Evolutionary conservation across 2,888 invertebrate genomes (phyloP).

Genomic region (Colletes collaris): DNA sequence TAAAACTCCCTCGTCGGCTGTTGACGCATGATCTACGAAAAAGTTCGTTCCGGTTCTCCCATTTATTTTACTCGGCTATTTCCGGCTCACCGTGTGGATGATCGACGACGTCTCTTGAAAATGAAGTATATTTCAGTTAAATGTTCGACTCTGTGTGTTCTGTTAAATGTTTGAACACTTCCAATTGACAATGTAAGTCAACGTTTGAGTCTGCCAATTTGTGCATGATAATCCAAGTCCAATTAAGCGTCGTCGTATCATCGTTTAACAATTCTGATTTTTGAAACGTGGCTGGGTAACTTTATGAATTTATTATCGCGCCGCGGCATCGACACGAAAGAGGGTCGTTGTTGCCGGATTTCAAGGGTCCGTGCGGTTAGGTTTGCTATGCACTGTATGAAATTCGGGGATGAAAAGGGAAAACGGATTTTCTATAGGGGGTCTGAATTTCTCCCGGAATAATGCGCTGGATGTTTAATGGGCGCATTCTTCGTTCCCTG

Average conservation of each 20-base stretch:
- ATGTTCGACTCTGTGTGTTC: no score
- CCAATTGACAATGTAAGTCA: no score
- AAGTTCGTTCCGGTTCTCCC: conserved; percentile 2
- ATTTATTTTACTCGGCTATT: conserved; percentile 26
- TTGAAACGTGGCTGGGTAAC: no score
- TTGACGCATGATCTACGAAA: conserved; percentile 27
- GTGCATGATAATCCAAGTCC: no score
- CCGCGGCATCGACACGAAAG: conserved; percentile 26
- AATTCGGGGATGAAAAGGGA: conserved; percentile 20
- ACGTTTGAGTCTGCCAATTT: no score
- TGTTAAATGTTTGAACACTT: no score
- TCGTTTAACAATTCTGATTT: no score
- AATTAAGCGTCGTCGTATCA: no score
- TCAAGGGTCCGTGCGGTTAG: neutral
- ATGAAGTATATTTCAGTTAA: no score
- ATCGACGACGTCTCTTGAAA: no score
- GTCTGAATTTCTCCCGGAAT: conserved; percentile 14
- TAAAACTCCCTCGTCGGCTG: conserved; percentile 52
- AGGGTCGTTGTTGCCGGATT: conserved; percentile 1
- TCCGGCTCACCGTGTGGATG: conserved; percentile 26
- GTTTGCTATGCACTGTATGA: neutral
- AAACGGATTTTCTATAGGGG: neutral
- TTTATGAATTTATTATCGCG: no score
- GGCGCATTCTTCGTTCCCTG: conserved; percentile 31
- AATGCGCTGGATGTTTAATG: conserved; percentile 42